Evolutionary conservation across 1,140 invertebrate genomes (phyloP).

Genomic region (Pseudomyrmex cubaensis): DNA sequence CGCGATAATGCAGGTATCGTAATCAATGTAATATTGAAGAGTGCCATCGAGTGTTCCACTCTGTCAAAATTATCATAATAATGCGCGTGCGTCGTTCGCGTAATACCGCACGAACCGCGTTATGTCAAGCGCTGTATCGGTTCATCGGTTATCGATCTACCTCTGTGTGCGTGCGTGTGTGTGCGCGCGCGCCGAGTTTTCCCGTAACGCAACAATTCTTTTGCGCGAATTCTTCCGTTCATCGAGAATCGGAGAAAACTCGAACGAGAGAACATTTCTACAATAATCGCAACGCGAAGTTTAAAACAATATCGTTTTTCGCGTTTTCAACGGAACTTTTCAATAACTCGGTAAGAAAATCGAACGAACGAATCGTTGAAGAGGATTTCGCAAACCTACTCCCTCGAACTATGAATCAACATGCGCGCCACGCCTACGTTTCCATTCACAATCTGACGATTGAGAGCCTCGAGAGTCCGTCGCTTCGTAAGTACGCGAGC

Average conservation of each 20-base stretch:
- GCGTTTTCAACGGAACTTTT: neutral
- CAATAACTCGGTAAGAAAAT: slow-evolving; percentile 10
- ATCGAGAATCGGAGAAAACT: neutral
- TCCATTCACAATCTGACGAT: slow-evolving; percentile 59
- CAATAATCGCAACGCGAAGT: too few species aligned
- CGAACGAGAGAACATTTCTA: neutral
- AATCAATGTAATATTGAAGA: slow-evolving; percentile 30
- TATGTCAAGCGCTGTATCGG: neutral
- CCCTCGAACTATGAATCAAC: slow-evolving; percentile 64
- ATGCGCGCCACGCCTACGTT: slow-evolving; percentile 64
- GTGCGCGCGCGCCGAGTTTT: too few species aligned
- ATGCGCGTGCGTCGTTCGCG: slow-evolving; percentile 1
- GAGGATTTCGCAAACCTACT: slow-evolving; percentile 45
- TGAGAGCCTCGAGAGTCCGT: slow-evolving; percentile 21
- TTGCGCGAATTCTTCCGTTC: neutral
- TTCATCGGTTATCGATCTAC: neutral
- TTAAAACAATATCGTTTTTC: neutral
- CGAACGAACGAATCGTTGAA: slow-evolving; percentile 5
- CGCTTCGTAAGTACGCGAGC: slow-evolving; percentile 4
- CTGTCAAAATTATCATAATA: slow-evolving; percentile 37
- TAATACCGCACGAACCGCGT: neutral
- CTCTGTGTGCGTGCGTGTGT: too few species aligned
- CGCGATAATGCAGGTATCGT: slow-evolving; percentile 30
- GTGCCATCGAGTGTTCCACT: neutral
- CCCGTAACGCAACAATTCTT: neutral